Evolutionary conservation across 2,888 invertebrate species (phyloP), one percentile per base, ranked within the genome.

Genomic region (Eucriotettix oculatus): DNA sequence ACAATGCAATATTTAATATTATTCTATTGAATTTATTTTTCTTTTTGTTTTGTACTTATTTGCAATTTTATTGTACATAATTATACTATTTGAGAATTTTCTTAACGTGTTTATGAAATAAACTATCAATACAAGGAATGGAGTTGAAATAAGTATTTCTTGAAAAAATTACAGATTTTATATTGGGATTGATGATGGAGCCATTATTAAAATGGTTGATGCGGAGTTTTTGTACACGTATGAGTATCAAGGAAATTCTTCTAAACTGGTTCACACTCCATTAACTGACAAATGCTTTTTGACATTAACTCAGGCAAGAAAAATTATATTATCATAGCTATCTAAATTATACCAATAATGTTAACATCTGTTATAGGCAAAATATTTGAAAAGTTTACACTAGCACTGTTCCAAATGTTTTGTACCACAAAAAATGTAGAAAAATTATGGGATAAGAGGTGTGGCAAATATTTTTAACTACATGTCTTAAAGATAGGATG

Each of bases 231-330:
- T 88, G 41, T 99, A 99, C 74, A 92, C 96, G 0, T 99, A 93
- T 71, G 99, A 99, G 74, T 99, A 98, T 72, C 87, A 98, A 68
- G 99, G 99, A n/a, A 93, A 94, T 72, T 86, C 90, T 2, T 85
- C 88, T 52, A 96, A 96, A 74, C 80, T 99, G 66, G 99, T 99
- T 10, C 87, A 95, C 69, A 99, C 99, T 0, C 90, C 91, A 43
- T 78, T 98, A 59, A 98, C 98, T 16, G 97, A 99, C 74, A 92
- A 95, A 71, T 99, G 99, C 72, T 99, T 97, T 74, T 79, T 99
- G 61, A 96, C 98, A 54, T 78, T 99, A 62, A 97, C 96, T 10
- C 98, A 98, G 78, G 85, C 84, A 71, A 67, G 61, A 29, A 29
- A 10, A 55, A 5, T 29, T 29, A 29, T 29, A 29, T n/a, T 29